Conservation (phyloP, 37 sponge, comb jelly and placozoan species). For the Ianthella basta region DNA sequence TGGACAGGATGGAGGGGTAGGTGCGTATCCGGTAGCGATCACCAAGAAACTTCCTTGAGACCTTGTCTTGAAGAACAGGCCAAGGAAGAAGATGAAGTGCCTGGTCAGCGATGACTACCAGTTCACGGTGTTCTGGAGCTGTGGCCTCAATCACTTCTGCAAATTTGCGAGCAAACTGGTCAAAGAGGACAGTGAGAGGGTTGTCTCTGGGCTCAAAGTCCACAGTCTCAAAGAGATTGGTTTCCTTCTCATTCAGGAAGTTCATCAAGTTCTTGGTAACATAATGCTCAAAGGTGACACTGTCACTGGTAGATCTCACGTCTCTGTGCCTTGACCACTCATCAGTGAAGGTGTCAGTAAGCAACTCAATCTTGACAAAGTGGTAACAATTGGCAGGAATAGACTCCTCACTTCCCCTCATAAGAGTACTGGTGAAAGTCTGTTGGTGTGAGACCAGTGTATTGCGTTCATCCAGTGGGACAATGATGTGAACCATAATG, state of each 20-base stretch:
- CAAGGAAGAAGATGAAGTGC: constrained; percentile 65
- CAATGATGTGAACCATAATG: constrained; percentile 41
- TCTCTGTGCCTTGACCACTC: no score
- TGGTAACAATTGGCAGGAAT: no score
- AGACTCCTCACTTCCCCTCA: no score
- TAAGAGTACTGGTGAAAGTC: no score
- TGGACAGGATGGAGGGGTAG: constrained; percentile 70
- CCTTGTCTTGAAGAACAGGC: constrained; percentile 44
- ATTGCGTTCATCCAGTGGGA: no score
- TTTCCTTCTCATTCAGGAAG: constrained; percentile 16
- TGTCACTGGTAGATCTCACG: neutral
- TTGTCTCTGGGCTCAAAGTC: neutral
- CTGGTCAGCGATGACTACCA: constrained; percentile 71
- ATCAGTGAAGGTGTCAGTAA: no score
- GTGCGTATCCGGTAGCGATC: constrained; percentile 51
- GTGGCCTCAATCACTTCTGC: constrained; percentile 24
- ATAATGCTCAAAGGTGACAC: constrained; percentile 5
- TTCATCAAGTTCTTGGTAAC: neutral
- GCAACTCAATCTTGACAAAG: no score
- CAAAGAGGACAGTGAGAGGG: constrained; percentile 54
- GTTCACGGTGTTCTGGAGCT: neutral
- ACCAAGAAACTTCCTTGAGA: constrained; percentile 54
- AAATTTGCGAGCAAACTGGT: constrained; percentile 40
- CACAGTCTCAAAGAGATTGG: neutral
- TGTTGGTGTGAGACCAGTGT: no score